phyloP scores from a whole-genome alignment of 2,888 invertebrate genomes.

The Tachystola acroxantha region DNA sequence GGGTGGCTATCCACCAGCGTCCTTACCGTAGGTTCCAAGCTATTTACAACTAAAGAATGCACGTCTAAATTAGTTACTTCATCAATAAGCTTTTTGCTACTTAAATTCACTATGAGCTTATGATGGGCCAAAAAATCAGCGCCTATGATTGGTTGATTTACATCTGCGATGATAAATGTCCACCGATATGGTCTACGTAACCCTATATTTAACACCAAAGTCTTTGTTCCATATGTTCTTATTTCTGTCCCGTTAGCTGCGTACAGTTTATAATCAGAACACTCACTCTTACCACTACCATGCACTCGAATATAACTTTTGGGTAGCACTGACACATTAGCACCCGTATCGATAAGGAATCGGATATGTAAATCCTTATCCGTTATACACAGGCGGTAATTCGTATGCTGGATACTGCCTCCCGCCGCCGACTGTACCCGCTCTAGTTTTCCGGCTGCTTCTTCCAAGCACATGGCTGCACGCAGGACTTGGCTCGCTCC shows the following conservation, averaged over 20 bases:
- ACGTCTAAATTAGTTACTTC: background rate
- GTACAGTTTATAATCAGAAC: background rate
- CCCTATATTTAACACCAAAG: background rate
- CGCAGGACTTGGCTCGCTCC: conserved; percentile 5
- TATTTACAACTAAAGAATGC: background rate
- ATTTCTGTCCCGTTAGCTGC: conserved; percentile 1
- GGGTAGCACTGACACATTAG: background rate
- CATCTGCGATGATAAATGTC: background rate
- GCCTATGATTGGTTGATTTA: background rate
- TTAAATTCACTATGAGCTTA: background rate
- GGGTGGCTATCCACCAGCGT: background rate
- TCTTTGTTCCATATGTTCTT: background rate
- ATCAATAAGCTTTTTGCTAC: background rate
- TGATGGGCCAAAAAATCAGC: background rate
- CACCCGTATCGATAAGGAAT: background rate
- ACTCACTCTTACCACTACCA: background rate
- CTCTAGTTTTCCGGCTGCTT: conserved; percentile 8
- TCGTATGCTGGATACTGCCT: too few species aligned
- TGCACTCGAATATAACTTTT: background rate
- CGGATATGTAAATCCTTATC: background rate
- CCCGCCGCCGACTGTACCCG: background rate
- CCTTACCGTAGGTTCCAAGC: background rate
- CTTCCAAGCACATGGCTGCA: conserved; percentile 7
- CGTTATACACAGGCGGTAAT: background rate
- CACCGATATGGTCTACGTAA: background rate